phyloP scores from a whole-genome alignment of 2,888 invertebrate species.

The Cryptophagus acutangulus region DNA sequence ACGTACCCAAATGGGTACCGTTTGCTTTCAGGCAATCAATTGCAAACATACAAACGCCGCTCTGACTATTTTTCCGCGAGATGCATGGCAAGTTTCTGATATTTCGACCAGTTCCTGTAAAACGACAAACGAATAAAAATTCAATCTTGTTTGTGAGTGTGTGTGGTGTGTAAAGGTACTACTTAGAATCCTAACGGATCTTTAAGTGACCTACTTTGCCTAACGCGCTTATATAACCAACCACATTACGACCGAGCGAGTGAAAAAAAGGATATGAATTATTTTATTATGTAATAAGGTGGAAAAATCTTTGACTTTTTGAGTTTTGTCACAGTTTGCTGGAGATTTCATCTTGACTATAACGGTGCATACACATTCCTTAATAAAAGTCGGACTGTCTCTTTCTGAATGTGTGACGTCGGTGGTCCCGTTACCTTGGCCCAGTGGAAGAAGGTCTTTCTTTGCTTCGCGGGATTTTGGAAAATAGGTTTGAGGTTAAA shows the following conservation, averaged over 20 bases:
- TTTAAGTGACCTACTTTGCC: slow-evolving; percentile 14
- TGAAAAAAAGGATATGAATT: slow-evolving; percentile 4
- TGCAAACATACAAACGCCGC: slow-evolving; percentile 90
- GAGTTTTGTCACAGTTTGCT: slow-evolving; percentile 3
- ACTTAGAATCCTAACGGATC: slow-evolving; percentile 15
- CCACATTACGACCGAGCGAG: too few species aligned
- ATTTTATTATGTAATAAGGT: slow-evolving; percentile 2
- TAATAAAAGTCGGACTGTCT: slow-evolving; percentile 38
- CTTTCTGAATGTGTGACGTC: slow-evolving; percentile 36
- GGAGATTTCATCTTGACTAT: slow-evolving; percentile 15
- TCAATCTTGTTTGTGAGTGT: neutral
- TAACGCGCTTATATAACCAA: too few species aligned
- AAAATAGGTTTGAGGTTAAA: too few species aligned
- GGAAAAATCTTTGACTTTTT: neutral
- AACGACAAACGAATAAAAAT: slow-evolving; percentile 37
- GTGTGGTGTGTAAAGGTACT: too few species aligned
- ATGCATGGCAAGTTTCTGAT: slow-evolving; percentile 86
- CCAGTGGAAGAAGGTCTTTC: slow-evolving; percentile 34
- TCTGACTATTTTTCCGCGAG: slow-evolving; percentile 70
- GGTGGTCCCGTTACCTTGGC: slow-evolving; percentile 41
- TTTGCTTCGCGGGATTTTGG: too few species aligned
- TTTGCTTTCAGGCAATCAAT: slow-evolving; percentile 87
- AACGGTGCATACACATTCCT: slow-evolving; percentile 43
- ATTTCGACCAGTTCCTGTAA: slow-evolving; percentile 73
- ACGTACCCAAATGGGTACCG: slow-evolving; percentile 86